A percentile compares a stretch with the other conserved stretches of the same genome.
These are phyloP conservation scores for Thalassoma bifasciatum DNA, from an alignment of 2,113 vertebrate genomes.

Conservation along the genomic window DNA sequence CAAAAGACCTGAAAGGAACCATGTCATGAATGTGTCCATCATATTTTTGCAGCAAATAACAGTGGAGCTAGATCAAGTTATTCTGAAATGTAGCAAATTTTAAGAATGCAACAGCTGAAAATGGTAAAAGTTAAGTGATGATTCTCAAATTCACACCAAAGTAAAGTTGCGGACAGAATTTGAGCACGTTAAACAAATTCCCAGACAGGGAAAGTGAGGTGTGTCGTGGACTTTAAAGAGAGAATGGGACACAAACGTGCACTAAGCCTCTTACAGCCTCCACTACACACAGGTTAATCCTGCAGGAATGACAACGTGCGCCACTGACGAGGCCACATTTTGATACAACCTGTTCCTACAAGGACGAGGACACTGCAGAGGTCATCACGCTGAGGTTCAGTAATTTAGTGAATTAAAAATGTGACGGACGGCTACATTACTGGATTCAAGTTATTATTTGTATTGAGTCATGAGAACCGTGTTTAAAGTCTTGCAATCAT, in stretches of 20 bases:
- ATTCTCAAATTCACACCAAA: too few relatives aligned
- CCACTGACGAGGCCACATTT: neutral
- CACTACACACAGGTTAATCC: slow-evolving; percentile 68
- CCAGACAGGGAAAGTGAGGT: slow-evolving; percentile 22
- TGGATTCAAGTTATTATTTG: neutral
- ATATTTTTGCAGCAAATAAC: too few relatives aligned
- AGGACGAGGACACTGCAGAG: neutral
- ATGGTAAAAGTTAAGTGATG: too few relatives aligned
- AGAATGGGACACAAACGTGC: slow-evolving; percentile 18
- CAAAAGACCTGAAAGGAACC: too few relatives aligned
- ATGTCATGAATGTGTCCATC: too few relatives aligned
- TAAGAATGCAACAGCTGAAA: too few relatives aligned
- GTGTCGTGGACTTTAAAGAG: slow-evolving; percentile 13
- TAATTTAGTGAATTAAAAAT: neutral
- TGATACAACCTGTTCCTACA: slow-evolving; percentile 35
- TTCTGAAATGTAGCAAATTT: too few relatives aligned
- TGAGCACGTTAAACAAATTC: neutral
- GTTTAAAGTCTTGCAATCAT: too few relatives aligned
- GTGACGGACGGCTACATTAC: neutral
- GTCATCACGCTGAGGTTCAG: neutral
- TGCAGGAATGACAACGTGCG: slow-evolving; percentile 10
- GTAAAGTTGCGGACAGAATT: neutral
- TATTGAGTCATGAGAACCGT: neutral
- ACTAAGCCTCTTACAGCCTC: slow-evolving; percentile 72
- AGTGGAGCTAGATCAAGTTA: too few relatives aligned